Evolutionary conservation across 2,113 vertebrate genomes (phyloP).

Genomic region (Chelonoidis abingdonii): DNA sequence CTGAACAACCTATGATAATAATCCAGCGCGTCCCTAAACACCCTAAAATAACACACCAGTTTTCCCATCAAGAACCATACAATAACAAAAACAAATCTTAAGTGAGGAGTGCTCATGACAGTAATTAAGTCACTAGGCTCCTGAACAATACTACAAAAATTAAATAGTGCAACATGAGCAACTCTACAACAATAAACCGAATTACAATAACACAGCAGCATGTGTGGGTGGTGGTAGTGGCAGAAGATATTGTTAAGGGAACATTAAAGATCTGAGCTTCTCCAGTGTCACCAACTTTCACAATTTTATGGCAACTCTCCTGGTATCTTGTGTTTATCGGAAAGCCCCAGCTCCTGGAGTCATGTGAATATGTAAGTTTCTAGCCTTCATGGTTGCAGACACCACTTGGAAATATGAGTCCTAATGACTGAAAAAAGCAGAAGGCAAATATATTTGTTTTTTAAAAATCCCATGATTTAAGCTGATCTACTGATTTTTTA

Average conservation of each 20-base stretch:
- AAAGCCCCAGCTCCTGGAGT: not conserved
- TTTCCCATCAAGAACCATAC: rapidly evolving
- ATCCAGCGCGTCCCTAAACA: rapidly evolving
- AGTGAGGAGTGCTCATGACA: rapidly evolving
- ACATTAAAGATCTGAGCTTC: not conserved
- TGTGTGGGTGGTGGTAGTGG: not conserved
- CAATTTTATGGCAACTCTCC: not conserved
- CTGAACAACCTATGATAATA: rapidly evolving
- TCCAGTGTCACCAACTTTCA: not conserved
- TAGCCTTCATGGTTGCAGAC: not conserved
- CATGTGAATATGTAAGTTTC: not conserved
- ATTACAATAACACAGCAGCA: rapidly evolving
- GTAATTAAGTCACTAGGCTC: rapidly evolving
- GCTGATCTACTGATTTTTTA: not conserved
- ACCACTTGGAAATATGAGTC: not conserved
- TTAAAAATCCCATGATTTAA: not conserved
- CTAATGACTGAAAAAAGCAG: not conserved
- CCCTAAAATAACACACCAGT: rapidly evolving
- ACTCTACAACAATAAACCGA: rapidly evolving
- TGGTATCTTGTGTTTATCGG: rapidly evolving
- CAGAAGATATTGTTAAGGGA: not conserved
- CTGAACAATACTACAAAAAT: rapidly evolving
- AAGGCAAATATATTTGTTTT: not conserved
- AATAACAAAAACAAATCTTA: rapidly evolving
- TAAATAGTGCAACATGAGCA: rapidly evolving